Percentiles rank a stretch among this genome's conserved stretches.
Evolutionary conservation across 1,140 invertebrate genomes (phyloP).

Genomic region (Trichonephila clavipes): DNA sequence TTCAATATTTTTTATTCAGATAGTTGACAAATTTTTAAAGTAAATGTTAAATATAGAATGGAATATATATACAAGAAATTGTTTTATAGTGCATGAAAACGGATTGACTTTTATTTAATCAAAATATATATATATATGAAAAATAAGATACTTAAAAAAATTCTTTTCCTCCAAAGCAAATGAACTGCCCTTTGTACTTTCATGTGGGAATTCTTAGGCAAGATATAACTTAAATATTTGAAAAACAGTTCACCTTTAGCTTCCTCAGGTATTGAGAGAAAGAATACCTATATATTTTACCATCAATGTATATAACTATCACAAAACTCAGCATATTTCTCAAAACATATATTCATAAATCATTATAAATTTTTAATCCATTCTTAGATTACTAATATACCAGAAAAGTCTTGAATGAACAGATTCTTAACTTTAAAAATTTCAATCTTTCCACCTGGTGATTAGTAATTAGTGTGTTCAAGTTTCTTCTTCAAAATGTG

Average conservation of each 20-base stretch:
- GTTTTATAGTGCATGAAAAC: neutral
- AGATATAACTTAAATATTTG: constrained; percentile 13
- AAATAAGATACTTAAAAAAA: neutral
- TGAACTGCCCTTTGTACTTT: neutral
- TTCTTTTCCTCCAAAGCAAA: neutral
- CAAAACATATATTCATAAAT: constrained; percentile 50
- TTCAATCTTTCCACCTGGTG: constrained; percentile 39
- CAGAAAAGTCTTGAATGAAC: constrained; percentile 45
- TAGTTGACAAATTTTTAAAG: neutral
- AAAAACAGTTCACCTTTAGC: constrained; percentile 35
- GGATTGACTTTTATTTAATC: neutral
- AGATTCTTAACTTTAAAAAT: constrained; percentile 54
- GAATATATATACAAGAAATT: neutral
- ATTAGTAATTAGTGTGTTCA: constrained; percentile 44
- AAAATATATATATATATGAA: neutral
- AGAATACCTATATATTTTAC: constrained; percentile 63
- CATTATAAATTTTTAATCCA: constrained; percentile 46
- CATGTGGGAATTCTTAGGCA: neutral
- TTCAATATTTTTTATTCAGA: neutral
- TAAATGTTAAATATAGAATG: too few relatives aligned
- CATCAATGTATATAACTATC: constrained; percentile 66
- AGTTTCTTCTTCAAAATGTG: constrained; percentile 16
- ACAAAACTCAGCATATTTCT: constrained; percentile 42
- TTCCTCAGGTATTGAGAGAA: constrained; percentile 58
- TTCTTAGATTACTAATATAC: constrained; percentile 41